phyloP scores from a whole-genome alignment of 92 coral and sea anemone genomes.

The Phenganax subtilis region DNA sequence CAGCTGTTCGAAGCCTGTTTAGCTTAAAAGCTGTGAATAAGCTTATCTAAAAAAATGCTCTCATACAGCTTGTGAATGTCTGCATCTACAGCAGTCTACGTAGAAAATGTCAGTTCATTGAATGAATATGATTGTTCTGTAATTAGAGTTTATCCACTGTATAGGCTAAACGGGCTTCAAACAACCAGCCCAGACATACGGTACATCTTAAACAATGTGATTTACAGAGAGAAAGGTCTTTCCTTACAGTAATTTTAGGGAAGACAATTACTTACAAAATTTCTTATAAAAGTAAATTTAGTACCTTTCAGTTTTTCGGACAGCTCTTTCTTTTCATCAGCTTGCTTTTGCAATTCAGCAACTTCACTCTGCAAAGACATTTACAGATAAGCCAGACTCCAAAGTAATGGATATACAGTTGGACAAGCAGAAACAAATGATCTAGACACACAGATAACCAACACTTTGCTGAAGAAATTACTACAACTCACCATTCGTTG shows the following conservation, averaged over 20 bases:
- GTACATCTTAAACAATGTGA: neutral
- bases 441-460: neutral
- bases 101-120: no score
- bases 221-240: neutral
- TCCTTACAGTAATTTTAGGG: neutral
- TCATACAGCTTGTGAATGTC: neutral
- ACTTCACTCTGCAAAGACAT: slow-evolving; percentile 59
- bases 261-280: no score
- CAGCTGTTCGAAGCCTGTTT: no score
- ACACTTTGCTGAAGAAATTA: neutral
- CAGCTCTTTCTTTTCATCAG: slow-evolving; percentile 68
- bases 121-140: no score
- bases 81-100: no score
- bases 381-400: neutral
- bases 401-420: neutral
- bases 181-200: no score
- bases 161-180: neutral
- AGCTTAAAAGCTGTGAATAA: no score
- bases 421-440: neutral
- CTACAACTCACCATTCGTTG: slow-evolving; percentile 66
- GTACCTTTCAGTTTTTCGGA: slow-evolving; percentile 78
- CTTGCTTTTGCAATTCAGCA: slow-evolving; percentile 67
- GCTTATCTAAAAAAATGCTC: neutral
- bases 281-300: neutral
- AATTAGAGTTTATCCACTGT: no score